These are phyloP conservation scores for Caenorhabditis doughertyi DNA, from an alignment of 2,888 invertebrate species.

Conservation along the genomic window DNA sequence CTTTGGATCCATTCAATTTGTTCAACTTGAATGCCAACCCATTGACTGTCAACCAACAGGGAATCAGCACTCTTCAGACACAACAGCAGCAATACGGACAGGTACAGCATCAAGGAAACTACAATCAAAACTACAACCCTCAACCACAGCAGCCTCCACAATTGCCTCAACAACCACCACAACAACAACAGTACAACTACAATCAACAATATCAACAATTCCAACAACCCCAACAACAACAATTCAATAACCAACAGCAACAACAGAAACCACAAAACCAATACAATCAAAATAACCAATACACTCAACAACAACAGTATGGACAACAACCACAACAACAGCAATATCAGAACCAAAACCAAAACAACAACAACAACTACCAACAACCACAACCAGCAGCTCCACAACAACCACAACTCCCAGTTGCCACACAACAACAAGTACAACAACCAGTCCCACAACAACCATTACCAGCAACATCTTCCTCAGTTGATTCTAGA, in stretches of 20 bases:
- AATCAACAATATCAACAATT: slow-evolving; percentile 42
- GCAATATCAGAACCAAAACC: slow-evolving; percentile 36
- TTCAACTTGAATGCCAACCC: slow-evolving; percentile 59
- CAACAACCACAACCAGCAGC: slow-evolving; percentile 35
- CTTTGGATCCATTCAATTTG: slow-evolving; percentile 72
- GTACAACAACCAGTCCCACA: slow-evolving; percentile 58
- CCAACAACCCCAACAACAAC: slow-evolving; percentile 51
- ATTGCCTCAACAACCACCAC: slow-evolving; percentile 48
- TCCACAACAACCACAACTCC: slow-evolving; percentile 51
- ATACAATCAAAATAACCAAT: slow-evolving; percentile 24
- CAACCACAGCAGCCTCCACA: slow-evolving; percentile 45
- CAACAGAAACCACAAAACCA: slow-evolving; percentile 60
- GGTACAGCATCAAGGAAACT: slow-evolving; percentile 63
- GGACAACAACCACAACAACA: slow-evolving; percentile 34
- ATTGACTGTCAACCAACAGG: slow-evolving; percentile 55
- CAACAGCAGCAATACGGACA: slow-evolving; percentile 66
- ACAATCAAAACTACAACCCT: slow-evolving; percentile 43
- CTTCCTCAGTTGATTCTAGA: slow-evolving; percentile 63
- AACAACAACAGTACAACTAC: slow-evolving; percentile 48
- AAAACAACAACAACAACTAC: slow-evolving; percentile 50
- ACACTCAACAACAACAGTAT: slow-evolving; percentile 46
- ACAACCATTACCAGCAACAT: slow-evolving; percentile 48
- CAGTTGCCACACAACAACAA: slow-evolving; percentile 53
- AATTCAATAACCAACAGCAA: slow-evolving; percentile 40
- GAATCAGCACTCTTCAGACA: slow-evolving; percentile 55